These are phyloP conservation scores for Erythrolamprus reginae DNA, from an alignment of 2,113 vertebrate species.

Conservation along the genomic window DNA sequence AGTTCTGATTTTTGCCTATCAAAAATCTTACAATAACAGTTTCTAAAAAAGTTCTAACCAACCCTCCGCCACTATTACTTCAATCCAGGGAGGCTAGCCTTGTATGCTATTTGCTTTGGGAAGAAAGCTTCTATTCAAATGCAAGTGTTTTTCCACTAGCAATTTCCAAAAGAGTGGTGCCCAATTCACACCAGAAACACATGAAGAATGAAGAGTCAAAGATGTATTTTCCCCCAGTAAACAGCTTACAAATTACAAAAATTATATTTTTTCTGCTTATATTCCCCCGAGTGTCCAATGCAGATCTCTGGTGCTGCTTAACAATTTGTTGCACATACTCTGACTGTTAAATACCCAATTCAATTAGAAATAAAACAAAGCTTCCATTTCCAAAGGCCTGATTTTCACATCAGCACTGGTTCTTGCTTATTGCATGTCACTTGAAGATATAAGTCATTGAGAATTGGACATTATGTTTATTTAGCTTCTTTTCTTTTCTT, in stretches of 20 bases:
- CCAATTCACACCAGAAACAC: neutral
- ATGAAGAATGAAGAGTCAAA: neutral
- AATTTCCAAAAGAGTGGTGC: neutral
- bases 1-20: neutral
- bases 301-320: neutral
- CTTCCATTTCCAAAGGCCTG: neutral
- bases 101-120: neutral
- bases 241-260: neutral
- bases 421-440: neutral
- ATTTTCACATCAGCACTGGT: neutral
- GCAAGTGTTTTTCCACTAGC: neutral
- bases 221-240: neutral
- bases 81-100: neutral
- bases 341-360: neutral
- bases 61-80: neutral
- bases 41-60: neutral
- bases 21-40: neutral
- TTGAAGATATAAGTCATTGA: neutral
- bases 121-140: neutral
- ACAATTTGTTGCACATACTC: neutral
- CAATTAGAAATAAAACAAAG: neutral
- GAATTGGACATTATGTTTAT: neutral
- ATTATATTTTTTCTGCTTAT: neutral
- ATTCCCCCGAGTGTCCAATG: neutral
- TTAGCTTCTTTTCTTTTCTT: slow-evolving; percentile 12